Evolutionary conservation across 2,113 vertebrate species (phyloP), one percentile per base, ranked within the genome.

Genomic region (Myotis lucifugus): DNA sequence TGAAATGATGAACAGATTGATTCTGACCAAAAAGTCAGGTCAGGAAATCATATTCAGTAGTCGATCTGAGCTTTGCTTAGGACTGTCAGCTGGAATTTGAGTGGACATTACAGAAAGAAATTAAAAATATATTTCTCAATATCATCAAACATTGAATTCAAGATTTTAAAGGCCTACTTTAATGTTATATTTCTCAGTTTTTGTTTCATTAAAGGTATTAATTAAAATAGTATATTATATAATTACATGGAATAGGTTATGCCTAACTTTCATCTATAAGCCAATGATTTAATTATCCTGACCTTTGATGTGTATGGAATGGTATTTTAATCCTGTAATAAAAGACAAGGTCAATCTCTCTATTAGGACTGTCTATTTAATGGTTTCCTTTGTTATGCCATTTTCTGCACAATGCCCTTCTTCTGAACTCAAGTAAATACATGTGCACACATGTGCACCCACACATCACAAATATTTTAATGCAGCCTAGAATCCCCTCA

Each of bases 1-100:
- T 78, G 56, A 91, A 97, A 94, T 92, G 70, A 93, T 52, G n/a
- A 95, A 85, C 40, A 85, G 32, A 84, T 21, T 87, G 42, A 95
- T 87, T 92, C 17, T 67, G 32, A 95, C 15, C 40, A 87, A 91
- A 67, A 88, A 81, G 17, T 6, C 70, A 74, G 8, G 10, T 79
- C 37, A 85, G 52, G 76, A 96, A 88, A 61, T 52, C 52, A 59
- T 70, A 85, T 86, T 92, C 59, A 70, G 34, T 25, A 72, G 4
- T 42, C 11, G 8, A 6, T 52, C 4, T 37, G 64, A 92, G 6
- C 85, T 56, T 87, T 34, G 5, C 32, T 96, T 83, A 85, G 19
- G 59, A n/a, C 3, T 93, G 2, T 32, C 11, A 70, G n/a, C 19
- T 64, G 6, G 7, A 94, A 67, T 91, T 88, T 84, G 54, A 70